These are phyloP conservation scores for Xenopus borealis DNA, from an alignment of 2,113 vertebrate genomes.

Conservation along the genomic window DNA sequence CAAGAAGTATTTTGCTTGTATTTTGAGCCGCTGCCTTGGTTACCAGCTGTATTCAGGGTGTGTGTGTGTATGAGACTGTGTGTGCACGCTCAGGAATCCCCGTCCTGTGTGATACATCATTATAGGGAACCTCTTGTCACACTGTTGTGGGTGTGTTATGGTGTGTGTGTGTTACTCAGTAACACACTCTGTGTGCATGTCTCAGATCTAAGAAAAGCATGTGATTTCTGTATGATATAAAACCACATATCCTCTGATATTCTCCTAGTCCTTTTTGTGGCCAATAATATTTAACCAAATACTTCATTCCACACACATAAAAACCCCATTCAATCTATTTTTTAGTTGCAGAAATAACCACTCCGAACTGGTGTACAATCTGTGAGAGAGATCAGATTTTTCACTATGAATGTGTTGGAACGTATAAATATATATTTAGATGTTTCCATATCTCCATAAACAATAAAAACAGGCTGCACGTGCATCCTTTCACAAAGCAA, in stretches of 20 bases:
- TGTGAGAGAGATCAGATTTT: too few relatives aligned
- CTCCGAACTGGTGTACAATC: too few relatives aligned
- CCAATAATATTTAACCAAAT: neutral
- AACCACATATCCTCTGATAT: neutral
- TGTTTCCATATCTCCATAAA: too few relatives aligned
- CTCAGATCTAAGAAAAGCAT: constrained; percentile 16
- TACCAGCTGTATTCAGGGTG: constrained; percentile 28
- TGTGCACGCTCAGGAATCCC: constrained; percentile 31
- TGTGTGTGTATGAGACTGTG: constrained; percentile 1
- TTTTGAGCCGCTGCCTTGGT: constrained; percentile 27
- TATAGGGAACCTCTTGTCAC: constrained; percentile 32
- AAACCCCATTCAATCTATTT: too few relatives aligned
- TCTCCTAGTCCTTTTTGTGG: neutral
- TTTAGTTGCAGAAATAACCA: too few relatives aligned
- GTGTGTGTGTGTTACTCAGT: constrained; percentile 31
- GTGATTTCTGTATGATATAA: constrained; percentile 9
- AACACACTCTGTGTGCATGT: constrained; percentile 35
- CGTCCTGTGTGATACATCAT: constrained; percentile 37
- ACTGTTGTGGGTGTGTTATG: constrained; percentile 5
- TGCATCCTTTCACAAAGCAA: too few relatives aligned
- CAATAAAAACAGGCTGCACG: too few relatives aligned
- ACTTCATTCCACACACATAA: neutral
- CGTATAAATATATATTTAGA: too few relatives aligned
- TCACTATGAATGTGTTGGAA: too few relatives aligned
- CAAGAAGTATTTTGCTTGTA: constrained; percentile 40